Conservation (phyloP, 2,113 vertebrate genomes). For the Archilochus colubris region DNA sequence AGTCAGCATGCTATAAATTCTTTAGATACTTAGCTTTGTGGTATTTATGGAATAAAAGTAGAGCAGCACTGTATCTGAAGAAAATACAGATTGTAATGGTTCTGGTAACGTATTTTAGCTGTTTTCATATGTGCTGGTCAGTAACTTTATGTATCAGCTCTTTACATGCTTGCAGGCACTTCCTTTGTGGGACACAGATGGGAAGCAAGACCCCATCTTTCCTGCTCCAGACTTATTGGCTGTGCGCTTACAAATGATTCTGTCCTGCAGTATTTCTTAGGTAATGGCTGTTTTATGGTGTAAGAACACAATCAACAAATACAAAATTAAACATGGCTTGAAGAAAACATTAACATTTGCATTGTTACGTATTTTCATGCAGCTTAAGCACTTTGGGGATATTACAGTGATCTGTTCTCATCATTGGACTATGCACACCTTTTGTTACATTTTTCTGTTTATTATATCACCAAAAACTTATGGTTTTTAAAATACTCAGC, state of each 20-base stretch:
- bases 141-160: not conserved
- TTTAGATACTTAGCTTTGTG: constrained; percentile 27
- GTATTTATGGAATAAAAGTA: not conserved
- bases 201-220: not conserved
- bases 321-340: not conserved
- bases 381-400: not conserved
- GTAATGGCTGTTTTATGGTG: not conserved
- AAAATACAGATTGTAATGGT: constrained; percentile 55
- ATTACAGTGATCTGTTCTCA: not conserved
- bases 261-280: not conserved
- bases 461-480: not conserved
- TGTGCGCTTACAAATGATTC: not conserved
- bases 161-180: not conserved
- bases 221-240: not conserved
- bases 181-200: not conserved
- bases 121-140: constrained; percentile 61
- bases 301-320: not conserved
- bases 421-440: constrained; percentile 1
- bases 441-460: not conserved
- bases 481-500: not conserved
- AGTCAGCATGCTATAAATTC: not conserved
- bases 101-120: constrained; percentile 55
- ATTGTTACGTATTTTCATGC: not conserved
- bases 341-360: not conserved
- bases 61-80: constrained; percentile 52